These are phyloP conservation scores for Gerris lacustris DNA, from an alignment of 2,888 invertebrate genomes.

Conservation along the genomic window DNA sequence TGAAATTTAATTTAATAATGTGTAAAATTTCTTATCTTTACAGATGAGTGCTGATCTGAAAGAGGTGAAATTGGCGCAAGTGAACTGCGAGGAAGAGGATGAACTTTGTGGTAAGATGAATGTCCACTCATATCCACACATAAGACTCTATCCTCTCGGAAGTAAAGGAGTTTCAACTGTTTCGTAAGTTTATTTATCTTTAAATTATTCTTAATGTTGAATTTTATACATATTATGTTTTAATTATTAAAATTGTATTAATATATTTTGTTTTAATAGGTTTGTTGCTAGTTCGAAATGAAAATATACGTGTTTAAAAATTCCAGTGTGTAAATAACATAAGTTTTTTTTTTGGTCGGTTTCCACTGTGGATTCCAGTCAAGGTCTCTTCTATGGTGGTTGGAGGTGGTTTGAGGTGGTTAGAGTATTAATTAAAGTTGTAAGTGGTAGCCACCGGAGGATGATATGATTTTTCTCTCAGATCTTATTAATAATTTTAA, in stretches of 20 bases:
- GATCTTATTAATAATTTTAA: too few species aligned
- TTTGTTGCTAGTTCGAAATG: too few species aligned
- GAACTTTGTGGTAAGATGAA: conserved; percentile 46
- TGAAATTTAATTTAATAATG: too few species aligned
- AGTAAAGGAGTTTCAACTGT: conserved; percentile 41
- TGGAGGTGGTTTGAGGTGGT: too few species aligned
- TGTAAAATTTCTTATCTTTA: conserved; percentile 11
- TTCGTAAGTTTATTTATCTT: conserved; percentile 38
- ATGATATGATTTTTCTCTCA: too few species aligned
- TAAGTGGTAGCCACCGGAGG: too few species aligned
- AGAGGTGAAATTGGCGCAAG: conserved; percentile 47
- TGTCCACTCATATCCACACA: conserved; percentile 54
- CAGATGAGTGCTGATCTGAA: conserved; percentile 41
- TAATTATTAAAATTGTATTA: conserved; percentile 14
- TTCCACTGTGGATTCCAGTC: too few species aligned
- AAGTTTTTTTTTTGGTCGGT: too few species aligned
- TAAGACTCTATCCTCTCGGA: conserved; percentile 52
- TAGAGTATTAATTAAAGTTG: too few species aligned
- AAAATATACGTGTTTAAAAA: too few species aligned
- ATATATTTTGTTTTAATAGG: neutral
- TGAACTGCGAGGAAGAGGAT: conserved; percentile 51
- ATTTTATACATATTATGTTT: conserved; percentile 17
- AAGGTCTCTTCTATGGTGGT: too few species aligned
- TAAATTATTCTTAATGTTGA: conserved; percentile 16
- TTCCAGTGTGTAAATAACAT: too few species aligned